These are phyloP conservation scores for Orchestia grillus DNA, from an alignment of 1,140 invertebrate species.

Conservation along the genomic window DNA sequence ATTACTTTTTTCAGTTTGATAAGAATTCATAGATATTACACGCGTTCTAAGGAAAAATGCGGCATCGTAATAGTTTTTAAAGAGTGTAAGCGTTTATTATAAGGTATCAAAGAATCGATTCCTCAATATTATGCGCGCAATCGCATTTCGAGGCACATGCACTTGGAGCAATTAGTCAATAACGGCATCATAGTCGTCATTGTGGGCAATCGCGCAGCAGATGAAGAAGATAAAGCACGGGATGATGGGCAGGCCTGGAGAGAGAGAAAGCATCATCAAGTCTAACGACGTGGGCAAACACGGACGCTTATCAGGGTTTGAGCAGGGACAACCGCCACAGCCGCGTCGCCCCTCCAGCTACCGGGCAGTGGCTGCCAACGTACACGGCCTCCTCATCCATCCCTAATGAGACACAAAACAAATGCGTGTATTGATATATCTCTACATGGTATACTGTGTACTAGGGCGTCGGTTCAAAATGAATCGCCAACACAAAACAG, in stretches of 20 bases:
- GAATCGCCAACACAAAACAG: not conserved
- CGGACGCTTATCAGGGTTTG: constrained; percentile 37
- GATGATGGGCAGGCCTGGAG: not conserved
- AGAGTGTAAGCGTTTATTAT: no score
- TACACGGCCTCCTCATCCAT: not conserved
- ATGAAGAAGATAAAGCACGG: not conserved
- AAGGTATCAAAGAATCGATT: not conserved
- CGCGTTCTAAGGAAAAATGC: not conserved
- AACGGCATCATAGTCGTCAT: not conserved
- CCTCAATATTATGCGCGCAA: not conserved
- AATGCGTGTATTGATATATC: no score
- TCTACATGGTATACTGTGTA: not conserved
- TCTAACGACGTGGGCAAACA: constrained; percentile 38
- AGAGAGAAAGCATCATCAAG: not conserved
- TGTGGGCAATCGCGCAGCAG: not conserved
- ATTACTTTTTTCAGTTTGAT: not conserved
- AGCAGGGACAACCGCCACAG: not conserved
- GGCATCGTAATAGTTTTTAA: not conserved
- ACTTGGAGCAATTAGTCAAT: not conserved
- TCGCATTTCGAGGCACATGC: not conserved
- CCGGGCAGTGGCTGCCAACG: not conserved
- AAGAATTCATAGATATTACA: not conserved
- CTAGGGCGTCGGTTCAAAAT: not conserved
- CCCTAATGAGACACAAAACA: not conserved
- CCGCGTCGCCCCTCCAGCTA: not conserved